A percentile compares a stretch with the other conserved stretches of the same genome.
These are phyloP conservation scores for Lottia gigantea DNA, from an alignment of 2,888 invertebrate species.

Conservation along the genomic window DNA sequence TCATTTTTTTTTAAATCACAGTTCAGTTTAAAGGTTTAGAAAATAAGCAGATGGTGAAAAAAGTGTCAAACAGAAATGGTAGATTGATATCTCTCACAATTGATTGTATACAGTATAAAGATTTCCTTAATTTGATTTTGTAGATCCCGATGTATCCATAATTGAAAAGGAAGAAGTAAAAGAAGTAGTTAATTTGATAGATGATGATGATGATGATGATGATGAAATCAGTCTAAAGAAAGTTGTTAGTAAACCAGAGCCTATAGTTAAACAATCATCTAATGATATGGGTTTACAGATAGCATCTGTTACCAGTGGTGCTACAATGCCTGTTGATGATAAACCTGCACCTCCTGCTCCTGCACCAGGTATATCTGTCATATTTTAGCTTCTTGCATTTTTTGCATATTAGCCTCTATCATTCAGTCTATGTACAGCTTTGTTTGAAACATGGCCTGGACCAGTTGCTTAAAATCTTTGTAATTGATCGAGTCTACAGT, in stretches of 20 bases:
- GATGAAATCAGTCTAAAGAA: constrained; percentile 15
- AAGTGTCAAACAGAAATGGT: too few relatives aligned
- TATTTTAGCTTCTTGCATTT: too few relatives aligned
- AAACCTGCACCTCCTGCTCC: background rate
- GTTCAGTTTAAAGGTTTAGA: too few relatives aligned
- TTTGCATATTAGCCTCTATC: too few relatives aligned
- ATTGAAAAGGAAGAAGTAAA: background rate
- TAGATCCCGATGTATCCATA: constrained; percentile 8
- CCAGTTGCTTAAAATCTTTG: too few relatives aligned
- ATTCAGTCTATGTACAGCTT: too few relatives aligned
- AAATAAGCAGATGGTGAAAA: background rate
- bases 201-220: constrained; percentile 22
- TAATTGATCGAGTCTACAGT: too few relatives aligned
- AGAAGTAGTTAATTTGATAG: constrained; percentile 6
- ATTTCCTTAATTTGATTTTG: background rate
- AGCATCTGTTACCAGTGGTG: constrained; percentile 38
- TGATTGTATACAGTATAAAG: too few relatives aligned
- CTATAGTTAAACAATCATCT: constrained; percentile 13
- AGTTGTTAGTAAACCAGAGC: background rate
- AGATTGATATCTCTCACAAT: too few relatives aligned
- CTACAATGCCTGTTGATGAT: constrained; percentile 12
- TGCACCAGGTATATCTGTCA: too few relatives aligned
- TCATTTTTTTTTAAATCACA: too few relatives aligned
- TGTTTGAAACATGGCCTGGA: too few relatives aligned
- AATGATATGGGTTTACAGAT: constrained; percentile 43